These are phyloP conservation scores for Chrysomela aeneicollis DNA, from an alignment of 2,888 invertebrate genomes.

Conservation along the genomic window DNA sequence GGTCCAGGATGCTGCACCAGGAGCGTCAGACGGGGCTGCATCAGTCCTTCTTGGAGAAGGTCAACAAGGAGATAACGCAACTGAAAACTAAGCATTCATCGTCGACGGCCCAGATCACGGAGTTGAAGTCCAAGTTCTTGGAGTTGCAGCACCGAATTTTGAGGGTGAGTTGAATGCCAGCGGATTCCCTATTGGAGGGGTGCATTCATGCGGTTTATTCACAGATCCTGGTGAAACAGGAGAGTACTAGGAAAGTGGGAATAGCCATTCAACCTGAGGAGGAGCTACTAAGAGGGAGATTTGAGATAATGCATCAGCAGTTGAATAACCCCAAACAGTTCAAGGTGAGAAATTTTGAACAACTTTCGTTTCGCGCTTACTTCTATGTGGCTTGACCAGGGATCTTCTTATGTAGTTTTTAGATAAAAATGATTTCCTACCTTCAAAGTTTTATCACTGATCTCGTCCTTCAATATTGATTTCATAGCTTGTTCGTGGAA, in stretches of 20 bases:
- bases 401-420: no score
- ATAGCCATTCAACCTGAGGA: conserved; percentile 89
- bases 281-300: conserved; percentile 84
- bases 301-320: conserved; percentile 87
- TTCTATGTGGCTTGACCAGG: no score
- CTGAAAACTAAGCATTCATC: conserved; percentile 83
- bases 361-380: not conserved
- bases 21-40: conserved; percentile 85
- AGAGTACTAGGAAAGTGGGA: conserved; percentile 87
- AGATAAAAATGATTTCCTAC: not conserved
- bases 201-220: conserved; percentile 39
- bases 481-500: not conserved
- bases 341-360: conserved; percentile 68
- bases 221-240: conserved; percentile 87
- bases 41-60: conserved; percentile 79
- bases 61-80: conserved; percentile 78
- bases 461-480: not conserved
- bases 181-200: no score
- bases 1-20: conserved; percentile 84
- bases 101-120: conserved; percentile 81
- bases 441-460: not conserved
- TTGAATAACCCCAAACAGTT: conserved; percentile 92
- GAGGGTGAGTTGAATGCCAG: conserved; percentile 65
- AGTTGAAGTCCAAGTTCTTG: conserved; percentile 81
- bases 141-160: conserved; percentile 85